A percentile compares a stretch with the other conserved stretches of the same genome.
These are phyloP conservation scores for Formica selysi DNA, from an alignment of 1,140 invertebrate species.

Conservation along the genomic window DNA sequence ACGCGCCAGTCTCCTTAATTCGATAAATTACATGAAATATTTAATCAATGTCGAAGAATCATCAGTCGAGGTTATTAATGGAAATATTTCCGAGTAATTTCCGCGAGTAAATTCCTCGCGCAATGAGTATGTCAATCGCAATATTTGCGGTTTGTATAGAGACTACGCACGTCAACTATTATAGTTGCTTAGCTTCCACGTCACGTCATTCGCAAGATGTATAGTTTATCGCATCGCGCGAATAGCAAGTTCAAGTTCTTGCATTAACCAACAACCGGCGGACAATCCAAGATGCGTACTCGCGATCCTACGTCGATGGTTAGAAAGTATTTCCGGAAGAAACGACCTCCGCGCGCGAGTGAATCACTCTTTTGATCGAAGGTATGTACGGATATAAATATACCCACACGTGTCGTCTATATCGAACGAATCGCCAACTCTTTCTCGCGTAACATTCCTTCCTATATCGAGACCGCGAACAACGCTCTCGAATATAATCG, in stretches of 20 bases:
- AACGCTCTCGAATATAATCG: neutral
- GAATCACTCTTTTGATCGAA: slow-evolving; percentile 64
- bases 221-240: slow-evolving; percentile 1
- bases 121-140: neutral
- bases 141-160: slow-evolving; percentile 8
- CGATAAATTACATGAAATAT: neutral
- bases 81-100: neutral
- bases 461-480: neutral
- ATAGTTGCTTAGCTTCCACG: neutral
- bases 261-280: slow-evolving; percentile 44
- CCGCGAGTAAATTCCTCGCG: neutral
- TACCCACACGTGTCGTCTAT: neutral
- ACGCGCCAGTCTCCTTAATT: slow-evolving; percentile 17
- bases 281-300: slow-evolving; percentile 54
- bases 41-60: neutral
- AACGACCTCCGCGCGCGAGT: slow-evolving; percentile 52
- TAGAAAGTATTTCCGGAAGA: slow-evolving; percentile 46
- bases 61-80: neutral
- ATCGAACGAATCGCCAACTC: slow-evolving; percentile 37
- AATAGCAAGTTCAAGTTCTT: slow-evolving; percentile 33
- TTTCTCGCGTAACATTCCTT: slow-evolving; percentile 14
- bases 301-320: slow-evolving; percentile 16
- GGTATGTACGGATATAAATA: slow-evolving; percentile 9
- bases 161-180: neutral
- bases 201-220: neutral